These are phyloP conservation scores for Brachyrhaphis roseni DNA, from an alignment of 2,797 vertebrate genomes.

Conservation along the genomic window DNA sequence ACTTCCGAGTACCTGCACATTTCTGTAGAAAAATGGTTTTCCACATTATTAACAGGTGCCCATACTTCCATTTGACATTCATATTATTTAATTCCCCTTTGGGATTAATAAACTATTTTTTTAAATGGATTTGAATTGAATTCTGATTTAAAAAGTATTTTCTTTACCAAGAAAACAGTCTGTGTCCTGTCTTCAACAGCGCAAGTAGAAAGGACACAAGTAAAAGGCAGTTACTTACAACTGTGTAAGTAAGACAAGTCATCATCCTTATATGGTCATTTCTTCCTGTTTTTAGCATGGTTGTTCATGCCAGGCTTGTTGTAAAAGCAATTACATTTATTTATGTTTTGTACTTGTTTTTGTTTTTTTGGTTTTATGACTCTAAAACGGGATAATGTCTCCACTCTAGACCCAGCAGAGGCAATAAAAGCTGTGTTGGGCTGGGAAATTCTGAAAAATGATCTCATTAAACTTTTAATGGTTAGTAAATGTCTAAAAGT, in stretches of 20 bases:
- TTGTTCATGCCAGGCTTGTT: background rate
- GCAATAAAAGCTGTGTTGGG: background rate
- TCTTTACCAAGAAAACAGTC: background rate
- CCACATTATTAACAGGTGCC: background rate
- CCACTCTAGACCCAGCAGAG: background rate
- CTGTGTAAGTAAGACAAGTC: too few relatives aligned
- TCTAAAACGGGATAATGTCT: background rate
- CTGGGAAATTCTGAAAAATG: background rate
- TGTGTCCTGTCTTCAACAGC: background rate
- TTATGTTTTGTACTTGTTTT: background rate
- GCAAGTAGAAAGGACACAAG: too few relatives aligned
- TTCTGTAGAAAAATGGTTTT: background rate
- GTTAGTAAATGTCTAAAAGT: background rate
- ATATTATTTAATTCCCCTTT: too few relatives aligned
- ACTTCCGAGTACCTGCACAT: background rate
- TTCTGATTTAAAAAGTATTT: background rate
- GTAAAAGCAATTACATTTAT: background rate
- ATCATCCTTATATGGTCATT: too few relatives aligned
- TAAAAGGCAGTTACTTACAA: too few relatives aligned
- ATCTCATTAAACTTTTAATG: background rate
- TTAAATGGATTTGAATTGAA: background rate
- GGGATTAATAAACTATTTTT: too few relatives aligned
- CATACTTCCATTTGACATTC: background rate
- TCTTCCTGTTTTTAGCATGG: too few relatives aligned
- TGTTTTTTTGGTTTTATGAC: background rate